Percentiles rank a stretch among this genome's conserved stretches.
phyloP scores from a whole-genome alignment of 2,797 vertebrate species.

The Falco columbarius region DNA sequence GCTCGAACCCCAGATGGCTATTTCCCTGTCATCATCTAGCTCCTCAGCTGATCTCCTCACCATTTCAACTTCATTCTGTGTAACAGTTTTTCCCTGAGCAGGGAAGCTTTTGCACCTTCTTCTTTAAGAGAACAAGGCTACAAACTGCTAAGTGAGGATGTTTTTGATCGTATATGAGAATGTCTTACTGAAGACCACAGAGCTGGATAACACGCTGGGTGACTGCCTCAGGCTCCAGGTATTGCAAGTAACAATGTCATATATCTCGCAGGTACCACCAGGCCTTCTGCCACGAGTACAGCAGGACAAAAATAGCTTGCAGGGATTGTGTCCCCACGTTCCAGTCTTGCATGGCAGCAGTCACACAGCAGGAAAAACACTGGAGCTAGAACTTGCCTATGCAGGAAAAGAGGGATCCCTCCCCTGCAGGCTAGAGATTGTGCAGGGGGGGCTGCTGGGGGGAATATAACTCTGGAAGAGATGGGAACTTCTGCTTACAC shows the following conservation, averaged over 20 bases:
- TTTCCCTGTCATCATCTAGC: neutral
- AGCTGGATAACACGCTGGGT: neutral
- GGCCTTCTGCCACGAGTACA: neutral
- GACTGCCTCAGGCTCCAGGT: neutral
- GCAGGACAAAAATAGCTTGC: neutral
- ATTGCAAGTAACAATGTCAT: neutral
- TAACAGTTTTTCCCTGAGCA: neutral
- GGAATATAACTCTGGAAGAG: neutral
- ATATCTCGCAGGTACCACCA: neutral
- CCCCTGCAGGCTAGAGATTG: neutral
- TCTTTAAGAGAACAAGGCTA: neutral
- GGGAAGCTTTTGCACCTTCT: neutral
- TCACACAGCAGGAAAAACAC: neutral
- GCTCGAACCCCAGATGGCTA: conserved; percentile 36
- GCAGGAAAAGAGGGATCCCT: neutral
- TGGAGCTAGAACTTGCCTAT: neutral
- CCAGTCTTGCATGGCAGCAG: neutral
- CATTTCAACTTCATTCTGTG: neutral
- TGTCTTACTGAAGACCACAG: neutral
- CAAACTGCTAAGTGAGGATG: neutral
- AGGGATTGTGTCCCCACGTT: neutral
- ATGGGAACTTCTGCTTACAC: neutral
- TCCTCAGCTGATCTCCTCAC: neutral
- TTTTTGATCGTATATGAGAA: neutral
- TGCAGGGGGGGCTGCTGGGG: neutral